phyloP scores from a whole-genome alignment of 2,113 vertebrate genomes.

The Phocoena sinus region DNA sequence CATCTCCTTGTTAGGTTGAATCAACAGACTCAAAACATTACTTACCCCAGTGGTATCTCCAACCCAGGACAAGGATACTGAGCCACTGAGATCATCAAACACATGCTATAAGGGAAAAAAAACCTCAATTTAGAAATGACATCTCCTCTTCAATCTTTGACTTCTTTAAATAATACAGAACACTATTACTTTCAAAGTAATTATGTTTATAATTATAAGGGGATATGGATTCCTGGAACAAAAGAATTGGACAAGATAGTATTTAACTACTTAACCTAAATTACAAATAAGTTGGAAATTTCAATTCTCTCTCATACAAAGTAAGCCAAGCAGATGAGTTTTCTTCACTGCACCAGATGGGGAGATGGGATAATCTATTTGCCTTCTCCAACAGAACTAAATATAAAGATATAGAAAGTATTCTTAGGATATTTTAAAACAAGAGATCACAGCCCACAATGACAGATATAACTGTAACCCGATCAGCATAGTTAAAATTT shows the following conservation, averaged over 20 bases:
- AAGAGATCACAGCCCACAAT: slow-evolving; percentile 58
- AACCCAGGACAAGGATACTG: slow-evolving; percentile 93
- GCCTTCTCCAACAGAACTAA: slow-evolving; percentile 58
- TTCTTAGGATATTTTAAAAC: slow-evolving; percentile 61
- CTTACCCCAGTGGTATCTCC: slow-evolving; percentile 94
- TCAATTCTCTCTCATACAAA: slow-evolving; percentile 43
- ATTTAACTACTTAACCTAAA: slow-evolving; percentile 52
- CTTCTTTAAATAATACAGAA: slow-evolving; percentile 39
- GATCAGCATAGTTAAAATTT: slow-evolving; percentile 39
- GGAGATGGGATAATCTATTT: slow-evolving; percentile 38
- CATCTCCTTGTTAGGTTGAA: neutral
- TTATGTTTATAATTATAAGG: slow-evolving; percentile 34
- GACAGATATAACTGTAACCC: slow-evolving; percentile 58
- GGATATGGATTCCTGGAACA: slow-evolving; percentile 21
- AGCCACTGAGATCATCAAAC: slow-evolving; percentile 90
- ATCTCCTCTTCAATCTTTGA: neutral
- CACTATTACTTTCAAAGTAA: slow-evolving; percentile 24
- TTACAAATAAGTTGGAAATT: slow-evolving; percentile 41
- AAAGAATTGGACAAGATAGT: slow-evolving; percentile 42
- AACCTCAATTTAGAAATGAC: slow-evolving; percentile 42
- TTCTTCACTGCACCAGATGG: slow-evolving; percentile 54
- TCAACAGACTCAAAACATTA: slow-evolving; percentile 52
- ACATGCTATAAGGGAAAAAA: slow-evolving; percentile 76
- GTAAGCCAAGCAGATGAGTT: slow-evolving; percentile 44
- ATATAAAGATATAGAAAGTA: slow-evolving; percentile 59